phyloP scores from a whole-genome alignment of 2,888 invertebrate genomes.

The Melinaea marsaeus region DNA sequence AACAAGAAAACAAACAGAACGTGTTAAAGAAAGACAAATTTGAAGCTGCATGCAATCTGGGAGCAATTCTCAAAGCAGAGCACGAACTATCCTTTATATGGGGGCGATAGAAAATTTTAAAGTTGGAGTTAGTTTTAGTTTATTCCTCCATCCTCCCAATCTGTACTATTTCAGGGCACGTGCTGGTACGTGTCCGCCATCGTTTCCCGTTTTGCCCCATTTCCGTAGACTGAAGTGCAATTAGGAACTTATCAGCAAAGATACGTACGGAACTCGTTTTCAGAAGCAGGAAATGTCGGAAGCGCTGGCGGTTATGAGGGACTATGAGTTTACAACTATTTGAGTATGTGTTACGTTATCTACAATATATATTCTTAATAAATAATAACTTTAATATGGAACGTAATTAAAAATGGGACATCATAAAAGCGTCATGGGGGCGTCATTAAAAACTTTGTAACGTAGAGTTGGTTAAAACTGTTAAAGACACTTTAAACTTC shows the following conservation, averaged over 20 bases:
- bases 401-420: no score
- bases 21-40: neutral
- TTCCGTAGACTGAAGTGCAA: constrained; percentile 63
- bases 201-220: constrained; percentile 54
- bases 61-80: neutral
- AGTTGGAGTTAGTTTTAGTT: constrained; percentile 26
- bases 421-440: no score
- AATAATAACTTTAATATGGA: no score
- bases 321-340: constrained; percentile 13
- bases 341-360: constrained; percentile 6
- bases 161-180: constrained; percentile 60
- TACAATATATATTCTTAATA: neutral
- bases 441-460: no score
- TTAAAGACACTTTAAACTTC: no score
- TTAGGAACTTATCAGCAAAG: constrained; percentile 64
- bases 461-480: no score
- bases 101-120: constrained; percentile 21
- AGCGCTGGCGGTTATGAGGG: constrained; percentile 8
- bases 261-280: constrained; percentile 36
- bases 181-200: constrained; percentile 43
- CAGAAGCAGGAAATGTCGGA: constrained; percentile 12
- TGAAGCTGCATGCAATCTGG: neutral
- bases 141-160: constrained; percentile 37
- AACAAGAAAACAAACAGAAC: neutral
- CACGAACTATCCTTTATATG: constrained; percentile 7